Conservation (phyloP, 2,888 invertebrate genomes). For the Xanthorhoe spadicearia region DNA sequence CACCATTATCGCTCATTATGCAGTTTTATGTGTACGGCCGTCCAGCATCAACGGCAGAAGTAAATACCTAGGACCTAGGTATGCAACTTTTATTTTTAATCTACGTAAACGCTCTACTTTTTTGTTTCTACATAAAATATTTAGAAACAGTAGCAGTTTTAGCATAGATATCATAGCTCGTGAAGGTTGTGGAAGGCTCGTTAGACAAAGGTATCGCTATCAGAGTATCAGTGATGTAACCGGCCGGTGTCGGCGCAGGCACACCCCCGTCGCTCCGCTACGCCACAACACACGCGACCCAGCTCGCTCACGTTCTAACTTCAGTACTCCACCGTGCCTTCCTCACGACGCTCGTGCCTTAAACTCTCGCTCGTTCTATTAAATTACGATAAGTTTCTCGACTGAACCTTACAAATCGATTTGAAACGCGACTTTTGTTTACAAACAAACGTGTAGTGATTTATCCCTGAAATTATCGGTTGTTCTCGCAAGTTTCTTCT, state of each 20-base stretch:
- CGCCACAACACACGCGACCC: conserved; percentile 35
- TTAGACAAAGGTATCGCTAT: conserved; percentile 41
- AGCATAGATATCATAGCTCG: conserved; percentile 17
- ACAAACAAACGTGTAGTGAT: conserved; percentile 39
- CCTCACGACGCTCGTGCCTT: conserved; percentile 64
- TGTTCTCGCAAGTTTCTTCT: not conserved
- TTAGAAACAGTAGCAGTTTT: conserved; percentile 12
- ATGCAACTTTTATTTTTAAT: too few relatives aligned
- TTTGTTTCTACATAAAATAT: not conserved
- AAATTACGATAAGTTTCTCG: conserved; percentile 42
- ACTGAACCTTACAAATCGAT: conserved; percentile 15
- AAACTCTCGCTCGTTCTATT: conserved; percentile 36
- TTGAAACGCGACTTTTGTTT: conserved; percentile 37
- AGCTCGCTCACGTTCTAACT: conserved; percentile 17
- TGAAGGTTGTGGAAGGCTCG: conserved; percentile 28
- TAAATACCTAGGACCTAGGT: too few relatives aligned
- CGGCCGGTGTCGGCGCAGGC: conserved; percentile 28
- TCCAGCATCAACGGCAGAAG: too few relatives aligned
- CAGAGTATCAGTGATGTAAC: conserved; percentile 47
- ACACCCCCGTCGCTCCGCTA: conserved; percentile 38
- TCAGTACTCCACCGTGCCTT: conserved; percentile 70
- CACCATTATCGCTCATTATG: too few relatives aligned
- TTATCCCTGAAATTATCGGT: not conserved
- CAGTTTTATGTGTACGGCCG: too few relatives aligned
- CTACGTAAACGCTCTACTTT: not conserved